Conservation (phyloP, 2,113 vertebrate species). For the Neolamprologus sp. region DNA sequence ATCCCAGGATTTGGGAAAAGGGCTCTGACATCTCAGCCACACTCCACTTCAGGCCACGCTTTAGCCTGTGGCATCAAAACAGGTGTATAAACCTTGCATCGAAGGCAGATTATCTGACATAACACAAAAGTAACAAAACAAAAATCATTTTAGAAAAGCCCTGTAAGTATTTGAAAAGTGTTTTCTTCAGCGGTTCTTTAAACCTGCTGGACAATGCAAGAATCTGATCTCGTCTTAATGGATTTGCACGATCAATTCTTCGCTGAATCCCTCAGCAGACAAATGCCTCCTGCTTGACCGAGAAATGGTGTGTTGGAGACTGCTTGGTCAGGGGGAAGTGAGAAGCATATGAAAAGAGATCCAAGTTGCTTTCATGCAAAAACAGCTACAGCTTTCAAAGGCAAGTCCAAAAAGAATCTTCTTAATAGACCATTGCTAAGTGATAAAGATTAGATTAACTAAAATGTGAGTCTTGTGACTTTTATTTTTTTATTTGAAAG, state of each 20-base stretch:
- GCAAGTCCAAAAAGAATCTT: neutral
- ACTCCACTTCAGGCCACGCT: neutral
- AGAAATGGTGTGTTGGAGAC: neutral
- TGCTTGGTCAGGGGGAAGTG: neutral
- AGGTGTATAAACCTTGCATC: neutral
- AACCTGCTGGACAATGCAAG: neutral
- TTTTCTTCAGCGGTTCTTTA: neutral
- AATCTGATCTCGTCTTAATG: conserved; percentile 23
- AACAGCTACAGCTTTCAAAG: neutral
- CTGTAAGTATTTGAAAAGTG: neutral
- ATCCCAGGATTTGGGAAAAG: neutral
- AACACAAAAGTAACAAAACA: neutral
- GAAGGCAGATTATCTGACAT: neutral
- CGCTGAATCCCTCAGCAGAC: neutral
- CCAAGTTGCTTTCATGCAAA: neutral
- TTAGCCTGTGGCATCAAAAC: neutral
- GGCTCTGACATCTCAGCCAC: neutral
- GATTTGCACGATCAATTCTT: conserved; percentile 23
- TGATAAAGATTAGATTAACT: neutral
- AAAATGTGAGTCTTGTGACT: neutral
- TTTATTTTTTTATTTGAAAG: neutral
- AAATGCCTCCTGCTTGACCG: conserved; percentile 9
- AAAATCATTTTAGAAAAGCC: neutral
- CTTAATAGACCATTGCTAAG: neutral
- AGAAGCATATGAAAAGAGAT: neutral